Evolutionary conservation across 1,140 invertebrate species (phyloP), one percentile per base, ranked within the genome.

Genomic region (Zaprionus vittiger): DNA sequence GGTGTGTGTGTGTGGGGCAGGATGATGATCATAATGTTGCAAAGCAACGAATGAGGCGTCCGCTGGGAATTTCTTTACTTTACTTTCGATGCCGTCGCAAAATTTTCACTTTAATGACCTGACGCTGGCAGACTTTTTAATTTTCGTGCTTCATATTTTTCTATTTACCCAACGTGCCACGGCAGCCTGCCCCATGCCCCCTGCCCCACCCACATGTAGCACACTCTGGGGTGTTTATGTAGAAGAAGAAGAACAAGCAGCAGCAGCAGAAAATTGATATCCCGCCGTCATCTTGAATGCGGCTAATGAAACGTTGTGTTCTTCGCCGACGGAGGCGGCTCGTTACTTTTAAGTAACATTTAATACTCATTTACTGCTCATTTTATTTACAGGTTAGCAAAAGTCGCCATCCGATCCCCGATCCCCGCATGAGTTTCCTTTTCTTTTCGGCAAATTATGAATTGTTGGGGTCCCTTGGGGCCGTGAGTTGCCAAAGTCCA

Each of bases 1-100:
- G 6, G 2, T 60, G 59, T 72, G 65, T 41, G 56, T 65, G 60
- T 59, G 59, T 61, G 54, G 56, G 62, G 41, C 57, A 72, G 57
- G 26, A 62, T 74, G 78, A 68, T 89, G 85, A 90, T 90, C 85
- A 90, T 90, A 90, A 90, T 90, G 85, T 80, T 90, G 85, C 85
- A 84, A 66, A 41, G 62, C 74, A 73, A 57, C 73, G 62, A 75
- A 59, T 69, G 68, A 47, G 80, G 73, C 73, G 70, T 66, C 67
- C 77, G 70, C 70, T 71, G 78, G 77, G 84, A 87, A 87, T 89
- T 76, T 87, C 62, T 82, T 81, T 56, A 75, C 72, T 83, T 76
- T 74, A 80, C 76, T 83, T 87, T 87, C 73, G 77, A 83, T 87
- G 83, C 84, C 72, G 67, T 55, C 65, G 63, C 69, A 69, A 69